phyloP scores from a whole-genome alignment of 2,888 invertebrate genomes.

The Thera britannica region DNA sequence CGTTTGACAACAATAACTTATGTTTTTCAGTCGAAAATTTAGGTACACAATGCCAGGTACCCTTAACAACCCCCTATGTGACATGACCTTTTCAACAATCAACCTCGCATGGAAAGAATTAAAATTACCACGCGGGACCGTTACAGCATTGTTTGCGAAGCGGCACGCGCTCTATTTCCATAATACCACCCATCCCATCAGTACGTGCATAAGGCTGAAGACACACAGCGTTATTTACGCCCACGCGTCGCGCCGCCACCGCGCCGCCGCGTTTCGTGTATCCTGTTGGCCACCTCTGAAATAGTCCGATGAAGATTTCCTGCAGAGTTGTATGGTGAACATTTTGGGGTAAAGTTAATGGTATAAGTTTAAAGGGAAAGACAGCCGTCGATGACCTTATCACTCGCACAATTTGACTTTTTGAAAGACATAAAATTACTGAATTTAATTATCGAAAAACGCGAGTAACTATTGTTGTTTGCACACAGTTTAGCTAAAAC shows the following conservation, averaged over 20 bases:
- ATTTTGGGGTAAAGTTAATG: too few species aligned
- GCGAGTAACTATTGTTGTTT: too few species aligned
- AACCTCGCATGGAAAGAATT: conserved; percentile 62
- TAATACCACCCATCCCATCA: conserved; percentile 71
- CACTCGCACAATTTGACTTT: too few species aligned
- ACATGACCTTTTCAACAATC: conserved; percentile 44
- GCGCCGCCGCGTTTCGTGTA: background rate
- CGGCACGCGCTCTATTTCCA: conserved; percentile 73
- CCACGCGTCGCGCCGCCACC: background rate
- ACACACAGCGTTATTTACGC: conserved; percentile 8
- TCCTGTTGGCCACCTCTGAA: too few species aligned
- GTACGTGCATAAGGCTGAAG: conserved; percentile 33
- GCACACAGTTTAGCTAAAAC: too few species aligned
- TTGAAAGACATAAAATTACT: too few species aligned
- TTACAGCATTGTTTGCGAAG: conserved; percentile 75
- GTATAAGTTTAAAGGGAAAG: too few species aligned
- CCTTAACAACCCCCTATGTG: conserved; percentile 46
- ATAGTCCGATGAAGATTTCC: background rate
- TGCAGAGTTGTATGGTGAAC: background rate
- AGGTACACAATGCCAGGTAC: conserved; percentile 4
- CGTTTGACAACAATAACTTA: too few species aligned
- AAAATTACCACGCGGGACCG: conserved; percentile 68
- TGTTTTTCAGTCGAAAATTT: too few species aligned
- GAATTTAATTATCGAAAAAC: too few species aligned
- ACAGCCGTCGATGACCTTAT: too few species aligned